Evolutionary conservation across 2,797 vertebrate species (phyloP).

Genomic region (Phalanger gymnotis): DNA sequence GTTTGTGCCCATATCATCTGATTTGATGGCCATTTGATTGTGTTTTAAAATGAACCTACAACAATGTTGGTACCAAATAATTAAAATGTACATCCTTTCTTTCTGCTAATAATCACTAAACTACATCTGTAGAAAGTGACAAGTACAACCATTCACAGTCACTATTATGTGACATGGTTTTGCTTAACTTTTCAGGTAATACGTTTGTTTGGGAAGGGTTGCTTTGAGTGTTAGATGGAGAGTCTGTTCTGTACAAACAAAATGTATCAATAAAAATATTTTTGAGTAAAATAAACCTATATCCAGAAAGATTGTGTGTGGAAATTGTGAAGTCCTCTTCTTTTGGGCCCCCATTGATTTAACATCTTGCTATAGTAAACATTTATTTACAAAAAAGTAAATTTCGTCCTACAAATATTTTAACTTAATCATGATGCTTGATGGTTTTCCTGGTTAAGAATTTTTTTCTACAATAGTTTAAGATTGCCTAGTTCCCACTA

Average conservation of each 20-base stretch:
- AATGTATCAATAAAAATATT: neutral
- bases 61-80: neutral
- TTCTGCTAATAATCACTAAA: neutral
- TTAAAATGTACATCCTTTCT: neutral
- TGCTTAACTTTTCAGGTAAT: neutral
- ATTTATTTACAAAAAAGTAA: neutral
- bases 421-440: neutral
- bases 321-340: neutral
- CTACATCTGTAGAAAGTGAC: neutral
- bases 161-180: neutral
- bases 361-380: neutral
- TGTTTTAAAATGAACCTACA: conserved; percentile 7
- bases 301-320: neutral
- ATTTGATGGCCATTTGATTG: neutral
- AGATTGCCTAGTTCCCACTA: neutral
- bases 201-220: neutral
- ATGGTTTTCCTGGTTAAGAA: neutral
- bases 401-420: neutral
- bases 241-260: neutral
- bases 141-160: neutral
- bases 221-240: neutral
- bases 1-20: conserved; percentile 50
- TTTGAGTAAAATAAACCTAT: neutral
- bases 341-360: neutral
- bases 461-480: neutral